Conservation (phyloP, 2,888 invertebrate species). For the Andrena trimmerana region DNA sequence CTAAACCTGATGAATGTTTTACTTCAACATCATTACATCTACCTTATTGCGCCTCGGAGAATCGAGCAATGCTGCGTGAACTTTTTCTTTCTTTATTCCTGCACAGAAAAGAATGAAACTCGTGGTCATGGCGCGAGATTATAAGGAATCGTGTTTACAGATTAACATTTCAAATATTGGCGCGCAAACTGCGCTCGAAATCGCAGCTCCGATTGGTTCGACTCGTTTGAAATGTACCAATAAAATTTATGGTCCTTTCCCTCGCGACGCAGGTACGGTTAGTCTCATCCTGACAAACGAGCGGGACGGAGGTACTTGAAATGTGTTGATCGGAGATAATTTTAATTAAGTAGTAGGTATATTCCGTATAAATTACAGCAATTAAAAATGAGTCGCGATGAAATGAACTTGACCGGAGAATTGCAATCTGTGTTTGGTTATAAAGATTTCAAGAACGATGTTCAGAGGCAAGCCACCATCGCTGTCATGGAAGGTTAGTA, state of each 20-base stretch:
- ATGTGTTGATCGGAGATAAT: background rate
- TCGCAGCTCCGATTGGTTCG: conserved; percentile 5
- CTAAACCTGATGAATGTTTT: background rate
- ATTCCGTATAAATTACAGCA: background rate
- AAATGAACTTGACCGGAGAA: background rate
- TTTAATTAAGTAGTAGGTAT: background rate
- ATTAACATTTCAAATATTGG: conserved; percentile 3
- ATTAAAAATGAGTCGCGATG: conserved; percentile 7
- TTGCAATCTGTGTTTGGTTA: conserved; percentile 29
- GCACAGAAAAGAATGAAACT: background rate
- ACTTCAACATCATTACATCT: background rate
- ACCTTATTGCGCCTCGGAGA: background rate
- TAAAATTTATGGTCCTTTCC: background rate
- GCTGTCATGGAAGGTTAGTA: conserved; percentile 33
- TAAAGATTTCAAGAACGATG: conserved; percentile 28
- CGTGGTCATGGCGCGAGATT: too few species aligned
- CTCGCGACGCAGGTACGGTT: too few species aligned
- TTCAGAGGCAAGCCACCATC: conserved; percentile 21
- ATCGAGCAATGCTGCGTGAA: background rate
- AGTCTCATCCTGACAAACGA: background rate
- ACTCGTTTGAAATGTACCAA: background rate
- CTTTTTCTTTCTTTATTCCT: background rate
- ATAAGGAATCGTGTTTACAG: background rate
- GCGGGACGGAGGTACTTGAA: background rate
- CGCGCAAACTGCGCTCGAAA: background rate